phyloP scores from a whole-genome alignment of 2,888 invertebrate genomes.

The Tethea ocularis region DNA sequence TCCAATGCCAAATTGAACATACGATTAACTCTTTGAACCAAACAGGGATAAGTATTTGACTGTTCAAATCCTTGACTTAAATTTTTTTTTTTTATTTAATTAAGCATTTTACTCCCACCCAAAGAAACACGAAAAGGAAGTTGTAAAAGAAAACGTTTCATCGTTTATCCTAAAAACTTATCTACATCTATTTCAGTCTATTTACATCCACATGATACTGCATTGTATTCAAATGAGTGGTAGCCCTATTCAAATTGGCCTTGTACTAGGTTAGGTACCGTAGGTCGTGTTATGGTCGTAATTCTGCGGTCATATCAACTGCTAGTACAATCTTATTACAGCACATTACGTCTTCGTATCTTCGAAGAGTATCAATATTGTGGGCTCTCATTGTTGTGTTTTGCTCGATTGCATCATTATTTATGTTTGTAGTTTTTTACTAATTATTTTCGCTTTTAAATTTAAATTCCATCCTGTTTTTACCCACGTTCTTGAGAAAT shows the following conservation, averaged over 20 bases:
- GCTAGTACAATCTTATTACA: constrained; percentile 35
- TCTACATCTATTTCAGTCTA: background rate
- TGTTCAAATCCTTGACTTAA: background rate
- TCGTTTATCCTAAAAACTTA: constrained; percentile 4
- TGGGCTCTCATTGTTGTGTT: constrained; percentile 6
- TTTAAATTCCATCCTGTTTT: no score
- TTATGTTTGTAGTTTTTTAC: background rate
- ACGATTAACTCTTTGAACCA: no score
- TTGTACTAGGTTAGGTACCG: constrained; percentile 18
- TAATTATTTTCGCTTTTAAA: no score
- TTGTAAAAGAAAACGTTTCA: background rate
- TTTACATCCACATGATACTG: constrained; percentile 3
- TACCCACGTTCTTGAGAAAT: no score
- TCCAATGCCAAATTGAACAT: no score
- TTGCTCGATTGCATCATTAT: constrained; percentile 12
- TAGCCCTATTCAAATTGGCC: constrained; percentile 20
- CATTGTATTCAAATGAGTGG: constrained; percentile 11
- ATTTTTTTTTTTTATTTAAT: background rate
- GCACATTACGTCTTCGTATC: constrained; percentile 18
- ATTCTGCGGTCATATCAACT: constrained; percentile 39
- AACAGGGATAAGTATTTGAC: background rate
- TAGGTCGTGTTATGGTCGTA: constrained; percentile 33
- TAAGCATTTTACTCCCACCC: background rate
- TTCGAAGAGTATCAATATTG: constrained; percentile 23
- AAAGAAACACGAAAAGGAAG: background rate